Evolutionary conservation across 2,797 vertebrate genomes (phyloP), one percentile per base, ranked within the genome.

Genomic region (Cygnus olor): DNA sequence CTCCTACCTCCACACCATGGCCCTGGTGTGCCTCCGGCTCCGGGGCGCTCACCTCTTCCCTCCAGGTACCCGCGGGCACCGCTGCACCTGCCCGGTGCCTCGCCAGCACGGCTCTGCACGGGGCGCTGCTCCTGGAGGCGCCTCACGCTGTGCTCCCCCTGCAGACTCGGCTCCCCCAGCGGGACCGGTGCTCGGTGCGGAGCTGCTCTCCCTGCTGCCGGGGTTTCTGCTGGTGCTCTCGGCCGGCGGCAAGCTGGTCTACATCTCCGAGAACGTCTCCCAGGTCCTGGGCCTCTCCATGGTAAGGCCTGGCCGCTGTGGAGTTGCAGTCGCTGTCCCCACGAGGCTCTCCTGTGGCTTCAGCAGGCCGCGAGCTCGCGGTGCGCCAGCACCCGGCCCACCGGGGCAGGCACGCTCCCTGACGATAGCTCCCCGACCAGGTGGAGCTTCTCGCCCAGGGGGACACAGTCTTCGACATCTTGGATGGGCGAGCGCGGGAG

Each of bases 1-100:
- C 47, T 99, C 98, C 32, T 99, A 99, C 96, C 98, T 99, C 47
- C 98, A 98, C 97, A 98, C 98, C 94, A 99, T 99, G 99, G 97
- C 98, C 3, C 90, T 98, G 83, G 98, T 98, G 96, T 98, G 98
- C 94, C 97, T 98, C 68, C 98, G 84, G 93, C 97, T 99, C 95
- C 98, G 93, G 9, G 98, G 98, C 88, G 97, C 98, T 42, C 96
- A 96, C 68, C 92, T 97, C 5, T 97, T 96, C 85, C 85, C 86
- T 49, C 69, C 94, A 93, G 97, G 97, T 97, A 96, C 89, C 53
- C 11, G 1, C 5, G 17, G 70, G 66, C 18, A 11, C 65, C 10
- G 27, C 76, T 3, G 44, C 9, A 22, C 34, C 12, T 32, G 11
- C 22, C 34, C 20, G 14, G 12, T 14, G 13, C 44, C 32, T 5